Percentiles rank a stretch among this genome's conserved stretches.
Conservation (phyloP, 2,113 vertebrate genomes). For the Carlito syrichta region DNA sequence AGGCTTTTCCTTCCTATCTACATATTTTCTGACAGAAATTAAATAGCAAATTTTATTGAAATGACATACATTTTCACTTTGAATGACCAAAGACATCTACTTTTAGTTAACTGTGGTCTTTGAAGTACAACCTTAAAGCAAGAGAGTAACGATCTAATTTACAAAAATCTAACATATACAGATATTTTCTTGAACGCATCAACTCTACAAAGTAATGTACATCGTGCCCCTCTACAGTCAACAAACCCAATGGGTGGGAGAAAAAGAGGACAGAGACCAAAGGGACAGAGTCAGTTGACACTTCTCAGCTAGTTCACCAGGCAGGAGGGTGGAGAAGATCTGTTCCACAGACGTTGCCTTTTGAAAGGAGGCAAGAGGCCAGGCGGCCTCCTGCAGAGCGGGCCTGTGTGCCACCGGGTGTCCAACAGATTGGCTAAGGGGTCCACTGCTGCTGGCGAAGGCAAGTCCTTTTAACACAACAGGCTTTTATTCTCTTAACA, state of each 20-base stretch:
- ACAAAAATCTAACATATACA: neutral
- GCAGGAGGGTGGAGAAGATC: neutral
- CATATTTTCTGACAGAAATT: neutral
- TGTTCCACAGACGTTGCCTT: neutral
- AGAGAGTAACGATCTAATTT: neutral
- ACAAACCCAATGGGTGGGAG: neutral
- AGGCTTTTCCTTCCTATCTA: neutral
- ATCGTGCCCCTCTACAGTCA: neutral
- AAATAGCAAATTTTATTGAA: neutral
- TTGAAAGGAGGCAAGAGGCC: neutral
- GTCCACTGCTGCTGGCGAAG: slow-evolving; percentile 5
- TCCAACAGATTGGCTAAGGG: slow-evolving; percentile 40
- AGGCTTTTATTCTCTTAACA: slow-evolving; percentile 67
- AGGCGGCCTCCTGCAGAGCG: neutral
- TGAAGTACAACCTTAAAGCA: neutral
- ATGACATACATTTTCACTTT: neutral
- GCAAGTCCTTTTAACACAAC: slow-evolving; percentile 65
- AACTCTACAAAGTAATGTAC: neutral
- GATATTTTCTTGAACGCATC: neutral
- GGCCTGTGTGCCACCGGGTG: slow-evolving; percentile 21
- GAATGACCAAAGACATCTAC: neutral
- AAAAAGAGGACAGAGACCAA: too few relatives aligned
- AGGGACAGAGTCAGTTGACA: neutral
- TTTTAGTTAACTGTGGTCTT: slow-evolving; percentile 17
- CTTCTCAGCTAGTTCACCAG: neutral